Base-by-base conservation (phyloP, 2,797 vertebrate species). In the Cossypha dichroa region DNA sequence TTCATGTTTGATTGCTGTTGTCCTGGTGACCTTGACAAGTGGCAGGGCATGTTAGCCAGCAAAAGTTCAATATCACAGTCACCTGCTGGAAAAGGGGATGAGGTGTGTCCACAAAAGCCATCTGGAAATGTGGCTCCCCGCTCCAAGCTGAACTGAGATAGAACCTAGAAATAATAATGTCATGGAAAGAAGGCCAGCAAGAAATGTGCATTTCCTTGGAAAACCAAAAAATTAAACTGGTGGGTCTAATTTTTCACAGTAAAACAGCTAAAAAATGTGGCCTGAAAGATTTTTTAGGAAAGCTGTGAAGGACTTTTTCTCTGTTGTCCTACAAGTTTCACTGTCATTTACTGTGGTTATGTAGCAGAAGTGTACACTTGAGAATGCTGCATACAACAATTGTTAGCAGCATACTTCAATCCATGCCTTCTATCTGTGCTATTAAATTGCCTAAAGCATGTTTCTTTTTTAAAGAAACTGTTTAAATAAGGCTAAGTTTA, bases 1-100 rank as follows among this genome's bases (percentile, higher is more conserved):
- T 75, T 78, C 33, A 29, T 29, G 43, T 56, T 90, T 91, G 70
- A 74, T 38, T 67, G 36, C 13, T 74, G 45, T 33, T 89, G 34
- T 80, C 92, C 60, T 72, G 85, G 56, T 82, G 93, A 88, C 86
- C 60, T 79, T 70, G 86, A 72, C 70, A 83, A 83, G 76, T 31
- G 58, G 52, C 56, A 93, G 70, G 63, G 59, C 33, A 3, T 38
- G 41, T 63, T 69, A 75, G 26, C 60, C 60, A 91, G 62, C 43
- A 72, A 84, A n/a, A 78, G 58, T 36, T 75, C 73, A 58, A 33
- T 33, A 46, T 90, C 3, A 1, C 5, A 48, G 28, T 91, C 45
- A 73, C 26, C 22, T 2, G 0, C 23, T 67, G 41, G 46, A 77
- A 54, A 64, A 75, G 38, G 62, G 15, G 43, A 34, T 18, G 40